Evolutionary conservation across 2,888 invertebrate genomes (phyloP), one percentile per base, ranked within the genome.

Genomic region (Peribatodes rhomboidaria): DNA sequence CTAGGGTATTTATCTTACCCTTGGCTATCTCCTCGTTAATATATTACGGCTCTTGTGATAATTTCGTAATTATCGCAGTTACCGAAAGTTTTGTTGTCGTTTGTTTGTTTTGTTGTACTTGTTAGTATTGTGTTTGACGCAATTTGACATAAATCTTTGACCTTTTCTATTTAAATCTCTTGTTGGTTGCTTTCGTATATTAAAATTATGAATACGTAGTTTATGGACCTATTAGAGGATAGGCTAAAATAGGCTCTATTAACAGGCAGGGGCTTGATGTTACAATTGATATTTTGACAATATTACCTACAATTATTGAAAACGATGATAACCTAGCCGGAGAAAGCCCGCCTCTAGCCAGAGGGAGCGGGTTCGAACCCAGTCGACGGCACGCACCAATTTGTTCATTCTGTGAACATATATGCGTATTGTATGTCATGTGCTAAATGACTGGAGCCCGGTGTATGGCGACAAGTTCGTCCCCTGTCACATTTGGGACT

Each of bases 1-100:
- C 66, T 60, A 60, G 66, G 67, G 64, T 68, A 73, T 71, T 70
- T 73, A 67, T 73, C 73, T 69, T 64, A 58, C 65, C 65, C 53
- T 57, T 46, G 46, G 64, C 66, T 72, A 72, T 72, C 72, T 65
- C 56, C 61, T 66, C 62, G 64, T 65, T 70, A 72, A 72, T 72
- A 68, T 70, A 70, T 70, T 72, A 68, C 66, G 63, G 65, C 49
- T 67, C 65, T 68, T 67, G 67, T 58, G 65, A 69, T 72, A 66
- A 72, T 70, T 68, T 69, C 58, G 64, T 70, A 72, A 70, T 72
- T 72, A 72, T 64, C 56, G 54, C 63, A 61, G 64, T 52, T 61
- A 35, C 56, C 42, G 65, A 68, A 69, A 67, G 54, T 68, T 66
- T 61, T 41, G 53, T 20, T 27, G 42, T 13, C 14, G 57, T 27